Conservation (phyloP, 2,797 vertebrate genomes). For the Tokudaia muenninki region DNA sequence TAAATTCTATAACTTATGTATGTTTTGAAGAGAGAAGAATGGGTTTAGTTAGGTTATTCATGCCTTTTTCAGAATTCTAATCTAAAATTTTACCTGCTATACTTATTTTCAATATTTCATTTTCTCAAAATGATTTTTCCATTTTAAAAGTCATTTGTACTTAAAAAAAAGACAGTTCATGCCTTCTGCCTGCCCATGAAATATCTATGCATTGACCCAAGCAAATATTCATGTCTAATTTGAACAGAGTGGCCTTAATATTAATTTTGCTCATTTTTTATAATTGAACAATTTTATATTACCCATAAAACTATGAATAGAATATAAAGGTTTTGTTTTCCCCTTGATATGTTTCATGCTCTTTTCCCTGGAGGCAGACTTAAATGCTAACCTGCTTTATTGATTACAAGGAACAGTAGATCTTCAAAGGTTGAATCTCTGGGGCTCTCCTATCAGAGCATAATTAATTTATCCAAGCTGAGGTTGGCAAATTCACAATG, state of each 20-base stretch:
- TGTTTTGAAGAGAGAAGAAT: not conserved
- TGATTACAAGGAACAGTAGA: constrained; percentile 63
- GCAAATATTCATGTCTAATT: not conserved
- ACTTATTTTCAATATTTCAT: not conserved
- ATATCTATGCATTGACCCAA: not conserved
- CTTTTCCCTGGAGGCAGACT: not conserved
- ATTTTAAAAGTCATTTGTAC: not conserved
- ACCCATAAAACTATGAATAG: constrained; percentile 29
- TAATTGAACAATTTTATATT: not conserved
- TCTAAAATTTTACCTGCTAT: not conserved
- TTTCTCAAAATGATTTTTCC: not conserved
- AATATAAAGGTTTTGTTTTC: constrained; percentile 11
- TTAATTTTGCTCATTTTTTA: not conserved
- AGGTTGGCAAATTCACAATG: constrained; percentile 29
- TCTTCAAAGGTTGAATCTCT: constrained; percentile 60
- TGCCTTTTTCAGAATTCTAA: not conserved
- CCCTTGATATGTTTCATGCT: not conserved
- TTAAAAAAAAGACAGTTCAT: not conserved
- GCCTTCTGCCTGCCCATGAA: not conserved
- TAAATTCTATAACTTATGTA: not conserved
- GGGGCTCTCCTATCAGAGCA: constrained; percentile 31
- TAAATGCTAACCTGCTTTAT: constrained; percentile 70
- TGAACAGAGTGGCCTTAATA: not conserved
- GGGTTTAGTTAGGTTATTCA: not conserved
- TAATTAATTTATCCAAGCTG: constrained; percentile 65